Evolutionary conservation across 2,888 invertebrate genomes (phyloP).

Genomic region (Biston stratarius): DNA sequence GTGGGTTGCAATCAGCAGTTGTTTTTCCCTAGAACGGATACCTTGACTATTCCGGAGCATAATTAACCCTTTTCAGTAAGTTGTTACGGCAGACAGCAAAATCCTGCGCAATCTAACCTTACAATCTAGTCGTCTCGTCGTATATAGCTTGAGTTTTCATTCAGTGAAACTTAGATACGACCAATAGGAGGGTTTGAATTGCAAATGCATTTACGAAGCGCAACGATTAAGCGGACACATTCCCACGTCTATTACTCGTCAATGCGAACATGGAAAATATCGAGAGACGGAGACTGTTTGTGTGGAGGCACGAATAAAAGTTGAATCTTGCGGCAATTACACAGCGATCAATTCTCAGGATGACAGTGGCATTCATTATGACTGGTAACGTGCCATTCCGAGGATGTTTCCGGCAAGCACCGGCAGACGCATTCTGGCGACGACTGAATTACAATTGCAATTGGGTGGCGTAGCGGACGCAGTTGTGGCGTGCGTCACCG

Average conservation of each 20-base stretch:
- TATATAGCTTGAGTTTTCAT: constrained; percentile 66
- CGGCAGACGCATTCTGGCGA: constrained; percentile 69
- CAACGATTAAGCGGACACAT: constrained; percentile 58
- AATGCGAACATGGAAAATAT: constrained; percentile 34
- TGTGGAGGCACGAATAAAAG: constrained; percentile 3
- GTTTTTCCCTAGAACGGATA: no score
- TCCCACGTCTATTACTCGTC: constrained; percentile 68
- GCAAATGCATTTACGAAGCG: constrained; percentile 63
- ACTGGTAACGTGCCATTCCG: constrained; percentile 76
- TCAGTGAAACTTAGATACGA: constrained; percentile 55
- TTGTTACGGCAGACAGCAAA: no score
- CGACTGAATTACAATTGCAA: constrained; percentile 75
- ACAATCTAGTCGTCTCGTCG: constrained; percentile 59
- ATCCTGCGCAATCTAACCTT: no score
- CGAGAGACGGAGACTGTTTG: constrained; percentile 6
- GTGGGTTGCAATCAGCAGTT: no score
- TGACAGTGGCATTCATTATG: constrained; percentile 67
- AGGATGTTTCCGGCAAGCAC: constrained; percentile 76
- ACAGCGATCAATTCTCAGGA: constrained; percentile 59
- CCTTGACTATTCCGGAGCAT: no score
- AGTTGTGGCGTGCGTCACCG: constrained; percentile 71
- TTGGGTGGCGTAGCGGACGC: constrained; percentile 64
- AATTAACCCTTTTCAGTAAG: no score
- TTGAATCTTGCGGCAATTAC: constrained; percentile 45
- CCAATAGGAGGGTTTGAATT: constrained; percentile 67